Base-by-base conservation (phyloP, 2,113 vertebrate genomes). In the Pseudopodoces humilis region DNA sequence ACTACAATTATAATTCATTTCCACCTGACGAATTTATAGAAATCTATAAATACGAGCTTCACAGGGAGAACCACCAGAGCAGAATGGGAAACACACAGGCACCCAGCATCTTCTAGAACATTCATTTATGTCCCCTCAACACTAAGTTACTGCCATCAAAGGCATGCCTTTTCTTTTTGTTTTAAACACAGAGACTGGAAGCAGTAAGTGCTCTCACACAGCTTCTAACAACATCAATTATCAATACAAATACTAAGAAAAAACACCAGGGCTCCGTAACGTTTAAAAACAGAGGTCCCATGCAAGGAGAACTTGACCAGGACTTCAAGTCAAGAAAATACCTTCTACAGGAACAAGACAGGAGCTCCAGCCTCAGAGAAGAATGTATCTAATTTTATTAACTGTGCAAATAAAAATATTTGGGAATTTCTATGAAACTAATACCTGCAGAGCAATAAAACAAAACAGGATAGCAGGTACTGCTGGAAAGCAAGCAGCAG, bases 211-310 rank as follows among this genome's bases (percentile, higher is more conserved):
- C 76, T 19, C 46, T 46, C 30, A 22, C 47, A 10, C 8, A 46
- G 14, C 58, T 71, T 56, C 59, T 31, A 41, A 49, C 14, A 47
- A 6, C 7, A 63, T 3, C 25, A 39, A 23, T 35, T 33, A 82
- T 31, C 47, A 71, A 19, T 8, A 46, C 8, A 37, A 41, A 41
- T n/a, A 46, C 5, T 33, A 72, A 28, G 65, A 39, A 71, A n/a
- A 60, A 30, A 2, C 9, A 52, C 5, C 14, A 49, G 1, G 0
- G 37, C 50, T 33, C 31, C 0, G 0, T 1, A 70, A n/a, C 6
- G 43, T 4, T 15, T 53, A 47, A 49, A 52, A 84, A 44, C 0
- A 53, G 19, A 63, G 8, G 41, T 27, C 8, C 17, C 30, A 18
- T 9, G 15, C 1, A 0, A 70, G 41, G 4, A 83, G 10, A 82